These are phyloP conservation scores for Drosophila kepulauana DNA, from an alignment of 1,140 invertebrate genomes.

Conservation along the genomic window DNA sequence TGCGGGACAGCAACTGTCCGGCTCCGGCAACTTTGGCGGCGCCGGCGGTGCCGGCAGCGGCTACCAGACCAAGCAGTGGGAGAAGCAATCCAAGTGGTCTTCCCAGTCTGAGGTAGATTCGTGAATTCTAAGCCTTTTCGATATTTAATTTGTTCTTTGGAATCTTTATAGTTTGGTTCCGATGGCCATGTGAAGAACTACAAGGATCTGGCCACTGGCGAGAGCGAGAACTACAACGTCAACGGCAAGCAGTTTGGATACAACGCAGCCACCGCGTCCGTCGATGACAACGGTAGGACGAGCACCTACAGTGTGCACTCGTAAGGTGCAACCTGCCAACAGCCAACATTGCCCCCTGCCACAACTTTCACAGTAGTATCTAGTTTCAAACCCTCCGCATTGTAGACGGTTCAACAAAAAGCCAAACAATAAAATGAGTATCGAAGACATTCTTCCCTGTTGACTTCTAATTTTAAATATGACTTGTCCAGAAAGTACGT, in stretches of 20 bases:
- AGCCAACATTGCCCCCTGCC: background rate
- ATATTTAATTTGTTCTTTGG: background rate
- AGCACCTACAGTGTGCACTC: constrained; percentile 83
- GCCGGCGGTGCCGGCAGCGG: constrained; percentile 48
- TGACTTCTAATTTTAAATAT: background rate
- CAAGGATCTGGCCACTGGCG: constrained; percentile 82
- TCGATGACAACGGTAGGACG: constrained; percentile 83
- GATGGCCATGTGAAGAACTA: constrained; percentile 77
- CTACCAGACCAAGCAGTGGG: constrained; percentile 83
- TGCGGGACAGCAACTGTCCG: constrained; percentile 28
- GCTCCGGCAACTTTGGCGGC: constrained; percentile 54
- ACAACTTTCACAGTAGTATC: constrained; percentile 11
- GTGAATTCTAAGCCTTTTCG: background rate
- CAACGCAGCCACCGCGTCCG: constrained; percentile 80
- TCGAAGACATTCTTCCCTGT: background rate
- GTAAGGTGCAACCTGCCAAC: constrained; percentile 43
- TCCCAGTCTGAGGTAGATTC: constrained; percentile 76
- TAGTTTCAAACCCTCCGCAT: constrained; percentile 5
- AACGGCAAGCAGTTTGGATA: constrained; percentile 79
- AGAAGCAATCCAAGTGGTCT: constrained; percentile 84
- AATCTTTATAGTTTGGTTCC: constrained; percentile 58
- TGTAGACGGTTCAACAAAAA: constrained; percentile 4
- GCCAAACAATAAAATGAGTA: constrained; percentile 27
- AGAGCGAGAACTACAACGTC: constrained; percentile 76
- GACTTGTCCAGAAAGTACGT: too few species aligned